Percentiles rank a stretch among this genome's conserved stretches.
Conservation (phyloP, 2,888 invertebrate species). For the Perdita meconis region DNA sequence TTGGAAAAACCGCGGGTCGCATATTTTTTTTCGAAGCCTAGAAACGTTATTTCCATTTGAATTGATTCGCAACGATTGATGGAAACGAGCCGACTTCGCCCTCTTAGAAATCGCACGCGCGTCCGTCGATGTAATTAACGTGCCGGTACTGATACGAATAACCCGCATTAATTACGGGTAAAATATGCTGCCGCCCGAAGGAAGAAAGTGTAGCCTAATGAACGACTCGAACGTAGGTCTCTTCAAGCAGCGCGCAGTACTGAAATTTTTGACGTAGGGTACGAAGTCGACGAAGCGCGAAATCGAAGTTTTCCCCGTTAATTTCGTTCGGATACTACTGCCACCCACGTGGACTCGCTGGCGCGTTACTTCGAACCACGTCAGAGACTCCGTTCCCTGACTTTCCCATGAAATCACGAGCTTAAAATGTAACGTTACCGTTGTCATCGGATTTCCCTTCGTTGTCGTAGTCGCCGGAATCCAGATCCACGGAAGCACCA, state of each 20-base stretch:
- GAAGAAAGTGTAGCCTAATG: neutral
- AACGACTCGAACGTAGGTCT: neutral
- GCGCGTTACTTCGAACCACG: conserved; percentile 19
- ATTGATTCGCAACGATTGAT: conserved; percentile 28
- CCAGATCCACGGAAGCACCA: conserved; percentile 75
- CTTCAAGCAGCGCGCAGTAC: too few species aligned
- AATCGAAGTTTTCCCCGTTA: conserved; percentile 6
- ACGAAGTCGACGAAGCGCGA: neutral
- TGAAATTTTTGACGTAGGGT: too few species aligned
- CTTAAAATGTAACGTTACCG: conserved; percentile 57
- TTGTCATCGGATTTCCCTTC: conserved; percentile 73
- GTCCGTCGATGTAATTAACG: conserved; percentile 11
- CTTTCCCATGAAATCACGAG: conserved; percentile 49
- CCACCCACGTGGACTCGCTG: conserved; percentile 55
- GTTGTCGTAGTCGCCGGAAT: conserved; percentile 78
- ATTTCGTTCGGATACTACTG: conserved; percentile 18
- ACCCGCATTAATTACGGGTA: conserved; percentile 11
- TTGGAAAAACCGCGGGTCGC: neutral
- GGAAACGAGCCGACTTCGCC: neutral
- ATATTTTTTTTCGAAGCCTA: neutral
- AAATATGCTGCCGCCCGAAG: neutral
- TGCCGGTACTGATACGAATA: conserved; percentile 7
- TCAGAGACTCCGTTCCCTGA: neutral
- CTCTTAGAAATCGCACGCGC: neutral
- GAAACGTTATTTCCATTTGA: neutral